Conservation (phyloP, 2,113 vertebrate species). For the Ophthalmotilapia sp. region DNA sequence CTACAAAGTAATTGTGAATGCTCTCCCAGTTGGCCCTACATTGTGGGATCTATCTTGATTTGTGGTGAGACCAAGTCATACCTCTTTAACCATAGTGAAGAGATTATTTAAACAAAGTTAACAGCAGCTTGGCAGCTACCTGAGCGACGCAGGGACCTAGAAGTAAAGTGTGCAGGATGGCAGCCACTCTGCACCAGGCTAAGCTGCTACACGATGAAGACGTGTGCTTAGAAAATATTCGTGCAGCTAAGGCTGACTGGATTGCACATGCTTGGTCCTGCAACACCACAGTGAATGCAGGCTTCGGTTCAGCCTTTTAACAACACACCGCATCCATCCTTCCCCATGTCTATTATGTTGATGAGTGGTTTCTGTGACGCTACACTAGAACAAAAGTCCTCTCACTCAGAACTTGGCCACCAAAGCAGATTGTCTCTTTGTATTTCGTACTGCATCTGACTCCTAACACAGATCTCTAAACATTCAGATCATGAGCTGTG, state of each 20-base stretch:
- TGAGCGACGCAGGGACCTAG: not conserved
- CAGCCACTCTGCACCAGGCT: not conserved
- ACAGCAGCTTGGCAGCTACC: not conserved
- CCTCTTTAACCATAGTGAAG: not conserved
- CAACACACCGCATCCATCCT: conserved; percentile 4
- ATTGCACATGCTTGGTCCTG: not conserved
- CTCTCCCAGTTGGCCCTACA: not conserved
- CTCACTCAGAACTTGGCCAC: conserved; percentile 30
- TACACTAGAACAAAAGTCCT: conserved; percentile 24
- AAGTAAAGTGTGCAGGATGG: not conserved
- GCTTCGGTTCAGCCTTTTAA: not conserved
- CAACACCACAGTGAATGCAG: not conserved
- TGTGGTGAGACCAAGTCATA: conserved; percentile 2
- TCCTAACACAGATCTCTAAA: conserved; percentile 2
- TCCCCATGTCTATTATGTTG: conserved; percentile 14
- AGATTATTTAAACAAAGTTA: conserved; percentile 5
- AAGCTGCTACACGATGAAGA: not conserved
- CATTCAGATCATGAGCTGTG: not conserved
- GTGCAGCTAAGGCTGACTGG: not conserved
- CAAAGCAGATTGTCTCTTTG: conserved; percentile 15
- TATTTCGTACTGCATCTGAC: not conserved
- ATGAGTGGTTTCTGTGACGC: conserved; percentile 26
- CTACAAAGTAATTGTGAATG: not conserved
- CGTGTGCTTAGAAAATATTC: not conserved
- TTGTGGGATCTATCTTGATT: conserved; percentile 39